A percentile compares a stretch with the other conserved stretches of the same genome.
phyloP scores from a whole-genome alignment of 2,113 vertebrate genomes.

The Hypanus sabinus region DNA sequence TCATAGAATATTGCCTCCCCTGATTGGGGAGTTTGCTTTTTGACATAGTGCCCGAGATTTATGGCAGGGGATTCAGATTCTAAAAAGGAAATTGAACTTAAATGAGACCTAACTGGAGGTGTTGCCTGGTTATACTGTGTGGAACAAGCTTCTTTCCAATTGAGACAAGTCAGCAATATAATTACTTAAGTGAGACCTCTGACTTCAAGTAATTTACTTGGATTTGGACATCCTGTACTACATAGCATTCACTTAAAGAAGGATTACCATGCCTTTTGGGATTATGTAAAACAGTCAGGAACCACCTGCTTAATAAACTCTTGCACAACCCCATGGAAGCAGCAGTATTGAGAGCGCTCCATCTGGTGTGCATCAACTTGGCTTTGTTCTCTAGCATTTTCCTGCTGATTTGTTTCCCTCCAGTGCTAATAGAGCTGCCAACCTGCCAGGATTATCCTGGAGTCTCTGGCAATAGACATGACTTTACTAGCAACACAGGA shows the following conservation, averaged over 20 bases:
- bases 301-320: neutral
- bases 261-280: neutral
- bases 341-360: neutral
- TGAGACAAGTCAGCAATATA: neutral
- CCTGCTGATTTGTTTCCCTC: neutral
- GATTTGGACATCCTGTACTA: neutral
- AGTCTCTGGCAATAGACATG: neutral
- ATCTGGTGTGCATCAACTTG: neutral
- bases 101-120: neutral
- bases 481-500: neutral
- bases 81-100: neutral
- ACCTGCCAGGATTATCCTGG: neutral
- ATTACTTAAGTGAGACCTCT: neutral
- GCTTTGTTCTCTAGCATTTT: neutral
- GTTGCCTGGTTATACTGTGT: neutral
- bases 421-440: neutral
- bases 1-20: neutral
- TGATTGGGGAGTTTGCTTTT: neutral
- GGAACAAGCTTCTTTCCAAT: neutral
- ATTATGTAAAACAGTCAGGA: conserved; percentile 8
- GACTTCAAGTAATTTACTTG: conserved; percentile 34
- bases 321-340: neutral
- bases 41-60: neutral
- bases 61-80: neutral
- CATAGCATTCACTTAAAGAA: conserved; percentile 4